Percentiles rank a stretch among this genome's conserved stretches.
Evolutionary conservation across 2,888 invertebrate species (phyloP).

Genomic region (Drosophila hawaiiensis): DNA sequence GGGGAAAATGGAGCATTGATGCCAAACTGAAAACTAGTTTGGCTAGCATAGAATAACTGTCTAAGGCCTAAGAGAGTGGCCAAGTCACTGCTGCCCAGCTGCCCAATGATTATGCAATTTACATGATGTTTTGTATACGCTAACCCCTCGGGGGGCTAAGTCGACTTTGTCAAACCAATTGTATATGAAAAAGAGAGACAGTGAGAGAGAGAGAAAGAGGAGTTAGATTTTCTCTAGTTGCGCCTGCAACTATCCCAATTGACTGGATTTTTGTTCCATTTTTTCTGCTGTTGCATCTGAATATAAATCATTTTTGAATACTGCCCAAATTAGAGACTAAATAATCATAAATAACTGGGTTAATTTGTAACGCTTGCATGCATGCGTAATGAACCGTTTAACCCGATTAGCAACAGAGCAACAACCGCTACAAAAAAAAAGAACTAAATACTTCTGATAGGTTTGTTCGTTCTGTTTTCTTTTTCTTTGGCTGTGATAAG

Average conservation of each 20-base stretch:
- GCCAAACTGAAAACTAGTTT: conserved; percentile 54
- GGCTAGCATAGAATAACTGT: conserved; percentile 29
- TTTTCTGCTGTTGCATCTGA: conserved; percentile 19
- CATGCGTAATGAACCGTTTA: conserved; percentile 78
- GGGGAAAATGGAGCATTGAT: conserved; percentile 62
- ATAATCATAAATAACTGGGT: conserved; percentile 81
- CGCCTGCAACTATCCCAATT: conserved; percentile 3
- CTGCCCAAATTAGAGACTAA: conserved; percentile 52
- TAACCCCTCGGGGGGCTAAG: conserved; percentile 14
- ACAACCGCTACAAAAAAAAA: conserved; percentile 13
- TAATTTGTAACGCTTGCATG: conserved; percentile 81
- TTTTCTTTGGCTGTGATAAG: conserved; percentile 25
- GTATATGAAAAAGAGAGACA: background rate
- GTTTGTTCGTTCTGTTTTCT: conserved; percentile 9
- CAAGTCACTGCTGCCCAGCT: conserved; percentile 42
- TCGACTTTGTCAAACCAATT: conserved; percentile 21
- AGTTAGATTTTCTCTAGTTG: background rate
- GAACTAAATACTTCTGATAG: conserved; percentile 25
- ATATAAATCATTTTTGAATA: conserved; percentile 67
- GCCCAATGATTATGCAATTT: conserved; percentile 75
- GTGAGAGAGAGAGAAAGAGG: background rate
- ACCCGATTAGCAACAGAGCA: conserved; percentile 55
- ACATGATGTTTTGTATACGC: conserved; percentile 45
- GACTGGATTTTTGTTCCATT: conserved; percentile 1
- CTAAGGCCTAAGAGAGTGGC: conserved; percentile 36